Conservation (phyloP, 1,140 invertebrate species). For the Matsumurasca onukii region DNA sequence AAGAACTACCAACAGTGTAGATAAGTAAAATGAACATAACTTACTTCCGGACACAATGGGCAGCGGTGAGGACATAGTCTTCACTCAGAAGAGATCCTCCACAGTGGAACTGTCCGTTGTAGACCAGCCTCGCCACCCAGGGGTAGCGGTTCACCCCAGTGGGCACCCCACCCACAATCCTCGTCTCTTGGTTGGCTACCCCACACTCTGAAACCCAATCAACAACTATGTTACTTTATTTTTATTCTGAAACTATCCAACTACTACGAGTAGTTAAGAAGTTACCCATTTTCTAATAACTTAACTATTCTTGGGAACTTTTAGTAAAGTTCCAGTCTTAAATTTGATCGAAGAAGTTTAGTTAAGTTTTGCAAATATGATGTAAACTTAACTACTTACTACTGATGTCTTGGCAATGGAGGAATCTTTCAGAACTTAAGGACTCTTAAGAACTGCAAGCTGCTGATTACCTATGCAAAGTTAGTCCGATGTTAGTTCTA, state of each 20-base stretch:
- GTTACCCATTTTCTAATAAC: too few species aligned
- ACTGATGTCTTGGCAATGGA: too few species aligned
- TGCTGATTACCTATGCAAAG: too few species aligned
- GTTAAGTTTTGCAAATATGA: too few species aligned
- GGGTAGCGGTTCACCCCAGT: slow-evolving; percentile 81
- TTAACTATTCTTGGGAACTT: too few species aligned
- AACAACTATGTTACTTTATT: too few species aligned
- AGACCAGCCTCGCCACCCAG: slow-evolving; percentile 80
- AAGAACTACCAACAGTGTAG: background rate
- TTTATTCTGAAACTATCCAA: background rate
- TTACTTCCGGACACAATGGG: slow-evolving; percentile 65
- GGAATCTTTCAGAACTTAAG: too few species aligned
- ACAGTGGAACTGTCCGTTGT: slow-evolving; percentile 86
- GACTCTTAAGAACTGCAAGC: too few species aligned
- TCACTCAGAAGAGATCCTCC: slow-evolving; percentile 82
- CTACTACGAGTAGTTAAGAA: background rate
- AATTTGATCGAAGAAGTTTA: too few species aligned
- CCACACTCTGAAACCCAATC: slow-evolving; percentile 62
- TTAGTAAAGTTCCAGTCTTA: too few species aligned
- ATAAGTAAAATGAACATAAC: background rate
- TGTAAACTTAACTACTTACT: too few species aligned
- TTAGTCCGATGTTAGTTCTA: too few species aligned
- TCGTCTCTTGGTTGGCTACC: slow-evolving; percentile 66
- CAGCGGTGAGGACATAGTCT: slow-evolving; percentile 65
- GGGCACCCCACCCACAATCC: slow-evolving; percentile 71